phyloP scores from a whole-genome alignment of 2,888 invertebrate genomes.

The Diaprepes abbreviatus region DNA sequence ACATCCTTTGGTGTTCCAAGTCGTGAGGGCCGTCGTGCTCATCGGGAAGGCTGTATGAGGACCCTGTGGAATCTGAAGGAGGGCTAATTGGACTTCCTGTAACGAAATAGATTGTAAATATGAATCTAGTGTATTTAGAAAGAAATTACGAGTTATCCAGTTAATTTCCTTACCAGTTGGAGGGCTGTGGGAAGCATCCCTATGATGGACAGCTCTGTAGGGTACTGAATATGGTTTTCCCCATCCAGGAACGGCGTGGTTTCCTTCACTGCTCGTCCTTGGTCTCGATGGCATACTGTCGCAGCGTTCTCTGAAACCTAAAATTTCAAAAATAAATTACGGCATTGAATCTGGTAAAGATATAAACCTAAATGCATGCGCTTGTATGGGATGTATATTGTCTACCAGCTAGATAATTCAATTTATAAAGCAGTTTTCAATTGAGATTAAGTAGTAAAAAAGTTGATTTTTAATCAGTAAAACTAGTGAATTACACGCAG shows the following conservation, averaged over 20 bases:
- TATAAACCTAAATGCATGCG: no score
- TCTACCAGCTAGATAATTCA: no score
- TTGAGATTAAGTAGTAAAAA: no score
- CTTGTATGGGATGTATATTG: no score
- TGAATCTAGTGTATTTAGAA: no score
- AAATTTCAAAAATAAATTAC: conserved; percentile 48
- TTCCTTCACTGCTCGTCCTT: conserved; percentile 76
- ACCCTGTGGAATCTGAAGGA: conserved; percentile 78
- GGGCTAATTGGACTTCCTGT: conserved; percentile 48
- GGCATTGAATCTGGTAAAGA: no score
- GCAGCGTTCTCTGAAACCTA: conserved; percentile 76
- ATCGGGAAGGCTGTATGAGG: conserved; percentile 78
- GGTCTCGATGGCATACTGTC: conserved; percentile 87
- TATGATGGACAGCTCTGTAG: conserved; percentile 66
- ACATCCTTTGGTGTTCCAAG: conserved; percentile 54
- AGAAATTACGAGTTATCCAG: neutral
- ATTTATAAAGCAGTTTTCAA: no score
- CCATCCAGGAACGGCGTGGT: conserved; percentile 61
- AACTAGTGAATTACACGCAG: no score
- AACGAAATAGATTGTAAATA: conserved; percentile 19
- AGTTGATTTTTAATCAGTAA: no score
- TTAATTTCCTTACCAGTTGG: conserved; percentile 63
- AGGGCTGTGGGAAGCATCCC: conserved; percentile 67
- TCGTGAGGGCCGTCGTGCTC: conserved; percentile 68
- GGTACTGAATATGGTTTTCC: conserved; percentile 51